A percentile compares a stretch with the other conserved stretches of the same genome.
Conservation (phyloP, 2,113 vertebrate genomes). For the Chrysochloris asiatica region DNA sequence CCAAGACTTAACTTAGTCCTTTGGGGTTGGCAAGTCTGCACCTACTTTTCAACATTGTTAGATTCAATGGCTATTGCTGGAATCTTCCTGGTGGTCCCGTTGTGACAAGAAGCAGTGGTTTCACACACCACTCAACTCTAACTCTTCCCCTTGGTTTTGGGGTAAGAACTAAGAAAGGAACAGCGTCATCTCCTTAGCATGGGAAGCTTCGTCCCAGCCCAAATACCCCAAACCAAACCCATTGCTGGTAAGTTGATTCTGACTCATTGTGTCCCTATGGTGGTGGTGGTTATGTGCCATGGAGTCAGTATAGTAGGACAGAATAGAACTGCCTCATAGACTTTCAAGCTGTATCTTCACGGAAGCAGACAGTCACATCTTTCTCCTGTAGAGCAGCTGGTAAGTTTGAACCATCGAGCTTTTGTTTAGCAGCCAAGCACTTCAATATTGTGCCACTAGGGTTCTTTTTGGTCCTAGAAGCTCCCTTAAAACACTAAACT, state of each 20-base stretch:
- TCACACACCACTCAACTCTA: no score
- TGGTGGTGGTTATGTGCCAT: no score
- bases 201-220: neutral
- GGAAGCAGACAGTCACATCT: neutral
- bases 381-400: neutral
- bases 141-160: neutral
- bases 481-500: neutral
- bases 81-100: neutral
- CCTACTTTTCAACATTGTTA: neutral
- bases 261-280: neutral
- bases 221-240: neutral
- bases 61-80: neutral
- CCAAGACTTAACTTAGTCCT: neutral
- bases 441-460: neutral
- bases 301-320: no score
- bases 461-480: neutral
- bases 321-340: neutral
- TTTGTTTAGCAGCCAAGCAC: neutral
- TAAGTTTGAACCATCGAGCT: neutral
- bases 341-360: neutral
- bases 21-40: neutral
- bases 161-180: neutral
- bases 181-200: neutral
- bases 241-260: neutral
- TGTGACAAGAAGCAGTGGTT: neutral